Base-by-base conservation (phyloP, 2,888 invertebrate species). In the Listrodromus nycthemerus region DNA sequence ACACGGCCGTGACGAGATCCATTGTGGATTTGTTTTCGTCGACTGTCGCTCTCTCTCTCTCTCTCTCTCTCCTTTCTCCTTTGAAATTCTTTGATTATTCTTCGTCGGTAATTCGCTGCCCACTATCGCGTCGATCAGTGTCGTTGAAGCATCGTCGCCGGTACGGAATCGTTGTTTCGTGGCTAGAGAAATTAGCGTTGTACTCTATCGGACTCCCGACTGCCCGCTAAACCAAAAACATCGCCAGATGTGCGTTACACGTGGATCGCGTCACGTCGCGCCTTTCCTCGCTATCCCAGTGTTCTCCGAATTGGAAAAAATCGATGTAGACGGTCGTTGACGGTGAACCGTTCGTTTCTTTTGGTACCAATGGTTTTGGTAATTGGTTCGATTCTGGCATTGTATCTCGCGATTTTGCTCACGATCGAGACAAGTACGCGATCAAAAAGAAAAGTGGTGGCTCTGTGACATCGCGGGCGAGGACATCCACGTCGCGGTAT, bases 11-110 rank as follows among this genome's bases (percentile, higher is more conserved):
- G 52, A 52, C 19, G 21, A 19, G 10, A 52, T 21, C 52, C 21
- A 21, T 27, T 58, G 21, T 55, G 24, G 55, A 55, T 55, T 19
- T 8, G 55, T 61, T 45, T 58, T 63, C 61, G 24, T 63, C 27
- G 4, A 10, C 70, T 24, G 7, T 58, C 45, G 24, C 33, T 19
- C 7, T 19, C 48, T 50, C 24, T 78, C 61, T 65, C 24, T n/a
- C n/a, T n/a, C n/a, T 5, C 24, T 24, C 13, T 24, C 1, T 21
- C 27, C 6, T 16, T 16, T 5, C 16, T 27, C 16, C n/a, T 61
- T 61, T 7, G 5, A 16, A 30, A 61, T 61, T 27, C 6, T 61
- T 30, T 61, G 1, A 4, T 4, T 55, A 24, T 55, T 55, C 55
- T 24, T 55, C 24, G 24, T 24, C 24, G 0, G 55, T 55, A 55